Percentiles rank a stretch among this genome's conserved stretches.
Evolutionary conservation across 1,140 invertebrate species (phyloP).

Genomic region (Drosophila leontia): DNA sequence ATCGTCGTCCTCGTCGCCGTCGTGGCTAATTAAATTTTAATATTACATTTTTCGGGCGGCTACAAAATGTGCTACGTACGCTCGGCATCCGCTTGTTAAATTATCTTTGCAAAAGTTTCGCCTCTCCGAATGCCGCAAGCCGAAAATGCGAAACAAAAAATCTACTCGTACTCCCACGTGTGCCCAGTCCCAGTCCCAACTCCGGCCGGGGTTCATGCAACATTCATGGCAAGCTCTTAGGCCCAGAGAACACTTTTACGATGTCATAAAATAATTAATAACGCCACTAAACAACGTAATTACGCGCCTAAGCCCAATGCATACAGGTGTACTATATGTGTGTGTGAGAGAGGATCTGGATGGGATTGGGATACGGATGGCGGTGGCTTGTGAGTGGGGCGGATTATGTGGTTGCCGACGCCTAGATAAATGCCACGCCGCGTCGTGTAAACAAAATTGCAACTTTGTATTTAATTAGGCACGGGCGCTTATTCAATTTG

Average conservation of each 20-base stretch:
- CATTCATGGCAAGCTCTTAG: conserved; percentile 76
- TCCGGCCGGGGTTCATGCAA: conserved; percentile 47
- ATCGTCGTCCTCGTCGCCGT: background rate
- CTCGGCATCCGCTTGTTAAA: conserved; percentile 30
- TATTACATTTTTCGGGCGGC: conserved; percentile 67
- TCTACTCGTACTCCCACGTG: conserved; percentile 26
- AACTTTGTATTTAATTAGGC: conserved; percentile 79
- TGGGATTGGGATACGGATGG: conserved; percentile 4
- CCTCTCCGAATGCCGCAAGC: conserved; percentile 30
- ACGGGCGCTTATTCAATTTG: conserved; percentile 69
- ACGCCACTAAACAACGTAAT: conserved; percentile 83
- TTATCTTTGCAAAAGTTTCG: conserved; percentile 33
- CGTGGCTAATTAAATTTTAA: conserved; percentile 77
- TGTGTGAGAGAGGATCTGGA: background rate
- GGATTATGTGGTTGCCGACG: conserved; percentile 40
- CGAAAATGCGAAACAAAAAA: conserved; percentile 31
- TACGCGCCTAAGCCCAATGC: conserved; percentile 69
- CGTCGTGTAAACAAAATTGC: conserved; percentile 68
- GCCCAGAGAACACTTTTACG: conserved; percentile 77
- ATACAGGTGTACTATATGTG: conserved; percentile 33
- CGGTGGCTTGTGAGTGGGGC: conserved; percentile 12
- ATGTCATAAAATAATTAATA: conserved; percentile 84
- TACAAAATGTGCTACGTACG: conserved; percentile 38
- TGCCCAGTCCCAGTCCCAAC: conserved; percentile 10
- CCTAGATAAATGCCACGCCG: conserved; percentile 52